These are phyloP conservation scores for Microcebus murinus DNA, from an alignment of 2,113 vertebrate genomes.

Conservation along the genomic window DNA sequence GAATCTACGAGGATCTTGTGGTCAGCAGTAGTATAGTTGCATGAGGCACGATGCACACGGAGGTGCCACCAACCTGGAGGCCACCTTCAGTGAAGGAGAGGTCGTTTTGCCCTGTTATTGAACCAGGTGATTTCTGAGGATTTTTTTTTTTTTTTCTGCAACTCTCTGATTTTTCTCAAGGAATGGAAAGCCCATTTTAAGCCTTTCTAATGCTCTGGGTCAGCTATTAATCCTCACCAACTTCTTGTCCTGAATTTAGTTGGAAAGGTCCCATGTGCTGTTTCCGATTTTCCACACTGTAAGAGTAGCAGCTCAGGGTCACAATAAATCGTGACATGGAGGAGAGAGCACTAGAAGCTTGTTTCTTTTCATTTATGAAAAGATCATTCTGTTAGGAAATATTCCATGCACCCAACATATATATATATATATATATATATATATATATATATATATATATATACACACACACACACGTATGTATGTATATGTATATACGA, in stretches of 20 bases:
- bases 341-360: neutral
- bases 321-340: neutral
- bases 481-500: neutral
- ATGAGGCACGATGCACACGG: neutral
- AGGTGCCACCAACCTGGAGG: neutral
- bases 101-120: neutral
- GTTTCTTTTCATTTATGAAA: neutral
- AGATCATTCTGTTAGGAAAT: neutral
- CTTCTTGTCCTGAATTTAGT: neutral
- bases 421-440: no score
- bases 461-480: accelerated
- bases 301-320: neutral
- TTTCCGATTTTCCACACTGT: neutral
- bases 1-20: neutral
- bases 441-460: no score
- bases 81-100: neutral
- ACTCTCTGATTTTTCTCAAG: neutral
- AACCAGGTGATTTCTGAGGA: neutral
- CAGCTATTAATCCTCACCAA: neutral
- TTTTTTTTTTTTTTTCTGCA: neutral
- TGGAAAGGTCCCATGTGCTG: neutral
- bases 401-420: neutral
- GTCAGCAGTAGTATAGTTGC: neutral
- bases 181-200: neutral
- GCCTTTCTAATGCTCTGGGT: neutral